Percentiles rank a stretch among this genome's conserved stretches.
Evolutionary conservation across 1,140 invertebrate genomes (phyloP).

Genomic region (Hermetia illucens): DNA sequence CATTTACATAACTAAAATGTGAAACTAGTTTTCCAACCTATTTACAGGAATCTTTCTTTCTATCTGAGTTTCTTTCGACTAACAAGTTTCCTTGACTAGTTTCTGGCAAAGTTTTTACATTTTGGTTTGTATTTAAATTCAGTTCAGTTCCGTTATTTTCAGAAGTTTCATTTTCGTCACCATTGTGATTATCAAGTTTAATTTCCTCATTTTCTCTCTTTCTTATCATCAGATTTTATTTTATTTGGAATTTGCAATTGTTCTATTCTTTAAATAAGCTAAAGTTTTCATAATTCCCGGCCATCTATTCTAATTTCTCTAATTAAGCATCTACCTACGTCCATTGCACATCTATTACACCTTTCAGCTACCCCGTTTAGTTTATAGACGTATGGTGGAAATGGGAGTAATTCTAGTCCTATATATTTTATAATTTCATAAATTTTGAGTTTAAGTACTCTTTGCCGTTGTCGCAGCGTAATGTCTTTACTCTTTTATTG

Average conservation of each 20-base stretch:
- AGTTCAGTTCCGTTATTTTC: too few relatives aligned
- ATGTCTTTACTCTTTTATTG: slow-evolving; percentile 8
- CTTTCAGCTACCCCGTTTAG: slow-evolving; percentile 31
- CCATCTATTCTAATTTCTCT: slow-evolving; percentile 10
- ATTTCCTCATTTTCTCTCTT: too few relatives aligned
- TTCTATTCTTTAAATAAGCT: slow-evolving; percentile 18
- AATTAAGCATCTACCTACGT: slow-evolving; percentile 17
- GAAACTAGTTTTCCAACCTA: slow-evolving; percentile 16
- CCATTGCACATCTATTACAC: slow-evolving; percentile 28
- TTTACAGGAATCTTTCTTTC: too few relatives aligned
- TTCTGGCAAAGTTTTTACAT: too few relatives aligned
- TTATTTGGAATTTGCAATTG: too few relatives aligned
- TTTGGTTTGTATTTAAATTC: too few relatives aligned
- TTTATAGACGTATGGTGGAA: slow-evolving; percentile 23
- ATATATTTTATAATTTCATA: slow-evolving; percentile 5
- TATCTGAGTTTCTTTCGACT: too few relatives aligned
- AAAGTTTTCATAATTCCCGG: slow-evolving; percentile 10
- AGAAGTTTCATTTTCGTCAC: too few relatives aligned
- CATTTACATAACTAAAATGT: slow-evolving; percentile 23
- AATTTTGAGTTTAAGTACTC: slow-evolving; percentile 11
- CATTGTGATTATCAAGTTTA: too few relatives aligned
- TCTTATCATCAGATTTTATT: too few relatives aligned
- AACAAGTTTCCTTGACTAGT: too few relatives aligned
- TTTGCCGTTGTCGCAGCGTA: slow-evolving; percentile 13
- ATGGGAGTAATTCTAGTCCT: slow-evolving; percentile 9